Evolutionary conservation across 2,113 vertebrate genomes (phyloP).

Genomic region (Leptocoma aspasia): DNA sequence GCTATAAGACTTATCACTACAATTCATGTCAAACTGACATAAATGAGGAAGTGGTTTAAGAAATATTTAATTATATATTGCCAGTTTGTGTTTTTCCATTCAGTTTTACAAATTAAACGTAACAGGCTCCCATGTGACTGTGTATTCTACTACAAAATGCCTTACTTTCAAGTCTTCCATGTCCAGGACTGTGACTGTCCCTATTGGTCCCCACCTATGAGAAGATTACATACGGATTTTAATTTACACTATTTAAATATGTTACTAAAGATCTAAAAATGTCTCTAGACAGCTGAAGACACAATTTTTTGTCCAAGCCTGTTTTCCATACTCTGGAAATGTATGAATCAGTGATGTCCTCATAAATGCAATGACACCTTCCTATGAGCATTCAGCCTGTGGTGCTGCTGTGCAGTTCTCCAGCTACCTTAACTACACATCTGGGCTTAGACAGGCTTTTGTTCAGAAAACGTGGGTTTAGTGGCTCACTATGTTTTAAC

Average conservation of each 20-base stretch:
- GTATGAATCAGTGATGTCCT: neutral
- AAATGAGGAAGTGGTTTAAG: conserved; percentile 64
- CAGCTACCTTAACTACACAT: conserved; percentile 28
- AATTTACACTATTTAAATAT: conserved; percentile 61
- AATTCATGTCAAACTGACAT: conserved; percentile 67
- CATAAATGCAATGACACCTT: neutral
- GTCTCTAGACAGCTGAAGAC: conserved; percentile 51
- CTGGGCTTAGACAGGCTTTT: conserved; percentile 15
- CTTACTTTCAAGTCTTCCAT: conserved; percentile 25
- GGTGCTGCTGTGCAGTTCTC: conserved; percentile 2
- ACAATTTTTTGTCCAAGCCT: conserved; percentile 11
- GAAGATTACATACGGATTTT: conserved; percentile 21
- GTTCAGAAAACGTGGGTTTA: conserved; percentile 45
- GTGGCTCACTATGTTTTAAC: conserved; percentile 37
- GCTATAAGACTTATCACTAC: conserved; percentile 62
- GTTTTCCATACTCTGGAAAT: neutral
- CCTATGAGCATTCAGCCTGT: conserved; percentile 10
- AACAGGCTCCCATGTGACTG: conserved; percentile 48
- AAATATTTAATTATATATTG: conserved; percentile 61
- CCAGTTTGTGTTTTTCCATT: conserved; percentile 64
- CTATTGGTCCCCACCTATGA: conserved; percentile 16
- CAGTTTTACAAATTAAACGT: conserved; percentile 52
- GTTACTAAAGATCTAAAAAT: conserved; percentile 60
- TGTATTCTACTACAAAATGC: conserved; percentile 13
- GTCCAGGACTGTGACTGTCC: conserved; percentile 11